A percentile compares a stretch with the other conserved stretches of the same genome.
phyloP scores from a whole-genome alignment of 2,113 vertebrate genomes.

The Pseudopodoces humilis region DNA sequence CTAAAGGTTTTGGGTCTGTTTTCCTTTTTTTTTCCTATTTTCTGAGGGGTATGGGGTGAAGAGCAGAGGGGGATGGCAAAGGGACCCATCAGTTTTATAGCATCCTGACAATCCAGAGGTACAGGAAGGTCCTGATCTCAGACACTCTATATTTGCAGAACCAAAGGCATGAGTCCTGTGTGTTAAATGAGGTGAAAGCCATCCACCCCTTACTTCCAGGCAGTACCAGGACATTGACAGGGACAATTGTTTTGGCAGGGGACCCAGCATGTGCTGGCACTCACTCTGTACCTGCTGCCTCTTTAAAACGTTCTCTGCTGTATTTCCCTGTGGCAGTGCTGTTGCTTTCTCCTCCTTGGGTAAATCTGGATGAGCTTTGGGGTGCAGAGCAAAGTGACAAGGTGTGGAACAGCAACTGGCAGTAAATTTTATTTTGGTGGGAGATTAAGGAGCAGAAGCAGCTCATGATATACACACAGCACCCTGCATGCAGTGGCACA shows the following conservation, averaged over 20 bases:
- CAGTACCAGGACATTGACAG: not conserved
- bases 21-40: not conserved
- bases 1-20: not conserved
- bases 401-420: not conserved
- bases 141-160: not conserved
- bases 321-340: not conserved
- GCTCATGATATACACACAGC: not conserved
- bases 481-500: not conserved
- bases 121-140: not conserved
- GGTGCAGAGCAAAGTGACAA: not conserved
- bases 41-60: rapidly evolving
- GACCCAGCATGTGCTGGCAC: not conserved
- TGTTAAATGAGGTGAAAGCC: not conserved
- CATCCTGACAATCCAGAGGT: not conserved
- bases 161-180: not conserved
- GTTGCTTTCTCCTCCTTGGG: not conserved
- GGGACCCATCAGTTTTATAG: not conserved
- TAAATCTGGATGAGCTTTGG: not conserved
- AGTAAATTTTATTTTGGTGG: not conserved
- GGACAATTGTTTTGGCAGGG: not conserved
- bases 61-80: not conserved
- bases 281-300: not conserved
- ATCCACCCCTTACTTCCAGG: not conserved
- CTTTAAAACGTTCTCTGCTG: rapidly evolving
- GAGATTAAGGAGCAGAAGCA: not conserved